Evolutionary conservation across 2,888 invertebrate genomes (phyloP).

Genomic region (Tridacna crocea): DNA sequence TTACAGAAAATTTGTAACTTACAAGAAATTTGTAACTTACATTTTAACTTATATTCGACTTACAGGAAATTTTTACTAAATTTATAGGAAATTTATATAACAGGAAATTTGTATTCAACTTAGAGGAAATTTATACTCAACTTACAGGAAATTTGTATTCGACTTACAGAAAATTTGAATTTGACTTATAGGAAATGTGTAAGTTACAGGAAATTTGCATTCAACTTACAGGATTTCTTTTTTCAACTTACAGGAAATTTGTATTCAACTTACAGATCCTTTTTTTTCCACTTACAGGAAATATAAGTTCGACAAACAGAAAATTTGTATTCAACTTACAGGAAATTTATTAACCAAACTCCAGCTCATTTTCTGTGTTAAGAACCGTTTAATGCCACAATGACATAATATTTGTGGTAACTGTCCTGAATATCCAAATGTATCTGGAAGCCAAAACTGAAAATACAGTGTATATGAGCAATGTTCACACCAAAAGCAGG

Average conservation of each 20-base stretch:
- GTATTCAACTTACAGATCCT: no score
- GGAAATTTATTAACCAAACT: constrained; percentile 86
- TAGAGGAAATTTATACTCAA: no score
- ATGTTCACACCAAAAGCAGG: no score
- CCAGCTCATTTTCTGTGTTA: constrained; percentile 86
- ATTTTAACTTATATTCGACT: no score
- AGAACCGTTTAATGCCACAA: constrained; percentile 84
- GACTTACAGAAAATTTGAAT: constrained; percentile 85
- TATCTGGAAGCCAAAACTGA: constrained; percentile 86
- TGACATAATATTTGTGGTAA: constrained; percentile 85
- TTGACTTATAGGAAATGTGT: no score
- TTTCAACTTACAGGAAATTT: no score
- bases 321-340: constrained; percentile 67
- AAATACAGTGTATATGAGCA: neutral
- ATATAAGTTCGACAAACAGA: no score
- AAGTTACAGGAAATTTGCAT: no score
- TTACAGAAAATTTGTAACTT: constrained; percentile 85
- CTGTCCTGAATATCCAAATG: constrained; percentile 86
- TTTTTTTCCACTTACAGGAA: no score
- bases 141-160: neutral
- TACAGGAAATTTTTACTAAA: constrained; percentile 84
- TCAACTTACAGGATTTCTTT: no score
- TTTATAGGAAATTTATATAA: constrained; percentile 85
- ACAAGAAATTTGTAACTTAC: no score
- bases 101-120: no score